phyloP scores from a whole-genome alignment of 2,797 vertebrate species.

The Paratrypauchen microcephalus region DNA sequence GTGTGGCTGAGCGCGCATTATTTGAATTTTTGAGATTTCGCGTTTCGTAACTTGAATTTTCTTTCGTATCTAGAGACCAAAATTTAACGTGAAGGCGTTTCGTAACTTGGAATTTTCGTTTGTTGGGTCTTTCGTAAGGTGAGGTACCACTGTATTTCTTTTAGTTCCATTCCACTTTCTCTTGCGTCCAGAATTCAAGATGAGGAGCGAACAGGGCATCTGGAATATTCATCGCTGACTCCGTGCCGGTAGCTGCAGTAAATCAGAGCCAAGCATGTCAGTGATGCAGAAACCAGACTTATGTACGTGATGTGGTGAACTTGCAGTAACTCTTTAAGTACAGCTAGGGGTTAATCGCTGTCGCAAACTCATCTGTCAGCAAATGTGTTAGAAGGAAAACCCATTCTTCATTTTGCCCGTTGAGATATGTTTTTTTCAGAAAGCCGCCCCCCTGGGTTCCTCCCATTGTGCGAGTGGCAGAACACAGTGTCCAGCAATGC shows the following conservation, averaged over 20 bases:
- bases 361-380: constrained; percentile 24
- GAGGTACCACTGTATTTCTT: no score
- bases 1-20: no score
- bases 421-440: constrained; percentile 8
- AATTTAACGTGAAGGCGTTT: no score
- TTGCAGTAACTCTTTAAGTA: constrained; percentile 7
- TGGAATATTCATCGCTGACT: constrained; percentile 72
- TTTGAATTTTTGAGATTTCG: no score
- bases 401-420: constrained; percentile 25
- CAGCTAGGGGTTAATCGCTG: constrained; percentile 20
- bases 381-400: constrained; percentile 15
- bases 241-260: constrained; percentile 59
- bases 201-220: constrained; percentile 45
- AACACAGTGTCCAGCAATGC: constrained; percentile 74
- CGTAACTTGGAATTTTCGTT: no score
- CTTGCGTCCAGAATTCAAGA: constrained; percentile 23
- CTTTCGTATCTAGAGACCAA: no score
- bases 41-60: no score
- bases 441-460: constrained; percentile 76
- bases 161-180: constrained; percentile 16
- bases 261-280: constrained; percentile 52
- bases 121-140: no score
- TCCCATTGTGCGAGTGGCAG: constrained; percentile 78
- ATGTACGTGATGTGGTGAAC: constrained; percentile 8
- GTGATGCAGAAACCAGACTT: constrained; percentile 77